Conservation (phyloP, 2,113 vertebrate genomes). For the Elaphurus davidianus region DNA sequence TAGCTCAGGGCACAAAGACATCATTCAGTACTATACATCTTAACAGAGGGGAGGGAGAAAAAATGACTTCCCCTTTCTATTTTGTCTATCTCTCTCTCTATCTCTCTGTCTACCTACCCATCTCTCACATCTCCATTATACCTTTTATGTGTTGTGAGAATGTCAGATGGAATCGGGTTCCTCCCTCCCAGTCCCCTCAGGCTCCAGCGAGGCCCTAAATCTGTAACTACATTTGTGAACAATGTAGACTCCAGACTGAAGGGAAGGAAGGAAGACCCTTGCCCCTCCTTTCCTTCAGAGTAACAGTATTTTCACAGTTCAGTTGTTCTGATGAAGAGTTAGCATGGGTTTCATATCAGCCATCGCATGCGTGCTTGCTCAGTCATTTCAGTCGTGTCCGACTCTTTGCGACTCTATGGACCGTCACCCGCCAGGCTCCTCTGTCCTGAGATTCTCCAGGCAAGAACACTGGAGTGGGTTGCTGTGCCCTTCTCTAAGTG, state of each 20-base stretch:
- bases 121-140: not conserved
- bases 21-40: not conserved
- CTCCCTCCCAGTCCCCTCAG: not conserved
- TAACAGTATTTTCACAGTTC: not conserved
- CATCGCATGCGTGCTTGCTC: not conserved
- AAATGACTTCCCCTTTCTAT: not conserved
- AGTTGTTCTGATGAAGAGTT: not conserved
- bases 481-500: not conserved
- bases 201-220: not conserved
- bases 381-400: accelerated
- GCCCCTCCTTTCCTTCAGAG: not conserved
- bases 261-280: not conserved
- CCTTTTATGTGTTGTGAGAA: not conserved
- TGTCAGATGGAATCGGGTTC: not conserved
- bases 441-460: not conserved
- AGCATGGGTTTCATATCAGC: not conserved
- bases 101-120: not conserved
- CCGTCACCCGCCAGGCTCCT: not conserved
- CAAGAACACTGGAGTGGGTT: not conserved
- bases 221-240: not conserved
- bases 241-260: not conserved
- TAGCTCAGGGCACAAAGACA: not conserved
- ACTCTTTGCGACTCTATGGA: not conserved
- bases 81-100: not conserved
- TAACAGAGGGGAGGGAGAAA: not conserved